phyloP scores from a whole-genome alignment of 2,113 vertebrate genomes.

The Heloderma charlesbogerti region DNA sequence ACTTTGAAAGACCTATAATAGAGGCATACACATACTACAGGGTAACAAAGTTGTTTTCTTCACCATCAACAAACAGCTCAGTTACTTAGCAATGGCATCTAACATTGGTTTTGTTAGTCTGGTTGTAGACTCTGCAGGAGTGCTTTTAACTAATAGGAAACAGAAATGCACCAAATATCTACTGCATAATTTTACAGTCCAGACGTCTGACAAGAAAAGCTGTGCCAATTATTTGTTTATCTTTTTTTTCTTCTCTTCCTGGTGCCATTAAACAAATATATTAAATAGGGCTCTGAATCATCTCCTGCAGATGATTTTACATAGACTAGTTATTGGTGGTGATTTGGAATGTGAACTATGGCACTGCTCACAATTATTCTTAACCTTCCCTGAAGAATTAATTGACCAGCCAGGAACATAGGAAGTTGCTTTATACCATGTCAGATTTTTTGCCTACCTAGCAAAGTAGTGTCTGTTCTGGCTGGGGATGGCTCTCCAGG shows the following conservation, averaged over 20 bases:
- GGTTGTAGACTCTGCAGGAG: slow-evolving; percentile 66
- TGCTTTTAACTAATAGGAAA: slow-evolving; percentile 64
- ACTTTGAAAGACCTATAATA: slow-evolving; percentile 74
- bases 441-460: too few relatives aligned
- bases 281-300: slow-evolving; percentile 35
- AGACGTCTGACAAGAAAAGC: slow-evolving; percentile 54
- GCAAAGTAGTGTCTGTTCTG: too few relatives aligned
- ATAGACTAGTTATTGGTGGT: not conserved
- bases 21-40: slow-evolving; percentile 65
- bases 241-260: not conserved
- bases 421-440: too few relatives aligned
- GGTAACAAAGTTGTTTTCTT: slow-evolving; percentile 71
- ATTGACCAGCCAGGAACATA: not conserved
- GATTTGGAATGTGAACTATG: slow-evolving; percentile 44
- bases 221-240: slow-evolving; percentile 48
- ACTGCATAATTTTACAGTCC: slow-evolving; percentile 54
- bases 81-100: slow-evolving; percentile 70
- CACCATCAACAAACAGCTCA: slow-evolving; percentile 72
- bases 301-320: slow-evolving; percentile 15
- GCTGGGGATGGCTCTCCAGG: too few relatives aligned
- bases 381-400: not conserved
- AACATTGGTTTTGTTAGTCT: slow-evolving; percentile 75
- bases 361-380: slow-evolving; percentile 49
- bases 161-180: slow-evolving; percentile 62
- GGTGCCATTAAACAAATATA: slow-evolving; percentile 50